Evolutionary conservation across 2,113 vertebrate genomes (phyloP).

Genomic region (Myiopsitta monachus): DNA sequence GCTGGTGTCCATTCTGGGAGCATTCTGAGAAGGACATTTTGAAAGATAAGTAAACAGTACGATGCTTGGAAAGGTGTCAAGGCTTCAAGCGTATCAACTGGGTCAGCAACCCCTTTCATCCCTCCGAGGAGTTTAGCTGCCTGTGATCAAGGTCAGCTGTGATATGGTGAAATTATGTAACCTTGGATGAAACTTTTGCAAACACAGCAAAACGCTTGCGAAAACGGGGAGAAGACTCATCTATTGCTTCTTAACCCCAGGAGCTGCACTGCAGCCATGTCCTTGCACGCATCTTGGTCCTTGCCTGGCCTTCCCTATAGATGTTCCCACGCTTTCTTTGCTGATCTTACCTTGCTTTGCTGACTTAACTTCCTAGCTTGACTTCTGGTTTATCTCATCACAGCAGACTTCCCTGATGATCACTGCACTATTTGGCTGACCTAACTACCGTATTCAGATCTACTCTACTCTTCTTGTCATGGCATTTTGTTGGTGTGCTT

Average conservation of each 20-base stretch:
- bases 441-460: background rate
- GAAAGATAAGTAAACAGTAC: background rate
- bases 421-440: background rate
- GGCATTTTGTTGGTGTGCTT: background rate
- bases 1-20: rapidly evolving
- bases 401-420: background rate
- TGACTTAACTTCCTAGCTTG: background rate
- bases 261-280: background rate
- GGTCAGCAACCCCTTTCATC: background rate
- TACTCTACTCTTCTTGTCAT: background rate
- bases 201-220: background rate
- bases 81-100: background rate
- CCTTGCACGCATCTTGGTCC: background rate
- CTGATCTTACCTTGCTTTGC: background rate
- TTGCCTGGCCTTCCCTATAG: background rate
- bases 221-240: background rate
- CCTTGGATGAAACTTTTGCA: background rate
- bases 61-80: background rate
- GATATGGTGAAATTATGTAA: background rate
- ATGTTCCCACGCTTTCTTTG: background rate
- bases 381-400: background rate
- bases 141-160: background rate
- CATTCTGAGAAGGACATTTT: background rate
- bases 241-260: background rate
- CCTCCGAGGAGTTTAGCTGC: background rate